Percentiles rank a stretch among this genome's conserved stretches.
Evolutionary conservation across 2,113 vertebrate species (phyloP).

Genomic region (Dipodomys stephensi): DNA sequence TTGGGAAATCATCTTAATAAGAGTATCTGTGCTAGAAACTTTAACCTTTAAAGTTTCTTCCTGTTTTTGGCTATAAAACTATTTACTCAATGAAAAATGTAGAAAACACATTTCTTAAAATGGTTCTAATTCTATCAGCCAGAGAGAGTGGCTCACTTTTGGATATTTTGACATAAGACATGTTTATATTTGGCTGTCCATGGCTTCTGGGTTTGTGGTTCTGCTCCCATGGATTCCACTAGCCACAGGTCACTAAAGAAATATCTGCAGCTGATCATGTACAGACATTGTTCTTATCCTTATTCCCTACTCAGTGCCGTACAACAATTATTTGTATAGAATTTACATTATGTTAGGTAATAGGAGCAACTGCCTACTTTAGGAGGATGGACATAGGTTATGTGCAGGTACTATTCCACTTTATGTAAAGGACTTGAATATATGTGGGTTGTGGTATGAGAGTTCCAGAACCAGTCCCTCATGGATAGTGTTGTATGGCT

Average conservation of each 20-base stretch:
- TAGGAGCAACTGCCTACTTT: too few species aligned
- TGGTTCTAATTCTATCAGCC: neutral
- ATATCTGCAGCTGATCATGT: neutral
- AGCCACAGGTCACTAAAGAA: neutral
- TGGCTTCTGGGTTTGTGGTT: neutral
- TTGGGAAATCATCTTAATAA: constrained; percentile 49
- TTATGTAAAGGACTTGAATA: too few species aligned
- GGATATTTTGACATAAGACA: neutral
- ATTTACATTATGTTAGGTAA: too few species aligned
- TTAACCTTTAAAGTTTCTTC: constrained; percentile 55
- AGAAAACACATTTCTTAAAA: constrained; percentile 3
- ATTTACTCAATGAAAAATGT: constrained; percentile 35
- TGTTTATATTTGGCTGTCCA: neutral
- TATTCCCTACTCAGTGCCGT: neutral
- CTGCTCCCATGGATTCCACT: neutral
- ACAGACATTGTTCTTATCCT: neutral
- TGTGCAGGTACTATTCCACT: too few species aligned
- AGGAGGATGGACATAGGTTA: too few species aligned
- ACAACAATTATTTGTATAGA: too few species aligned
- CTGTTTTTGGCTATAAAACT: constrained; percentile 11
- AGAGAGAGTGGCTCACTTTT: constrained; percentile 44
- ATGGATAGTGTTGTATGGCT: too few species aligned
- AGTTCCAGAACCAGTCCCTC: too few species aligned
- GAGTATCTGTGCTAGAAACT: neutral
- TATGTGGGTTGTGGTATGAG: too few species aligned